Conservation (phyloP, 1,140 invertebrate genomes). For the Epicauta chinensis region DNA sequence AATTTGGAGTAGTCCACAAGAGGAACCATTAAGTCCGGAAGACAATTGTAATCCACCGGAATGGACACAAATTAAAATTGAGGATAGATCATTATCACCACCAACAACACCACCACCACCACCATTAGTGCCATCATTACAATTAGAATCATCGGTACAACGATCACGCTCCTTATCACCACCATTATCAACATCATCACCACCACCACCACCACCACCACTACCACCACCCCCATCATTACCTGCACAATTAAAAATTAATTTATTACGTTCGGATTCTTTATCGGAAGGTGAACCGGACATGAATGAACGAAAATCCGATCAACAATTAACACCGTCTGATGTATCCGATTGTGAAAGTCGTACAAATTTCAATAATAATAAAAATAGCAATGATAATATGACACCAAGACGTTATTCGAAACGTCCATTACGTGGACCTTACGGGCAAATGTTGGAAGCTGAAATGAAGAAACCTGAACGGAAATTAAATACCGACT, state of each 20-base stretch:
- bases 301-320: slow-evolving; percentile 32
- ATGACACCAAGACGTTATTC: slow-evolving; percentile 53
- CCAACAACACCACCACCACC: too few relatives aligned
- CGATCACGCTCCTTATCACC: too few relatives aligned
- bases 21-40: slow-evolving; percentile 50
- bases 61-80: slow-evolving; percentile 20
- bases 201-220: too few relatives aligned
- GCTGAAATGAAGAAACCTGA: slow-evolving; percentile 73
- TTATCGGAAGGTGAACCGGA: slow-evolving; percentile 54
- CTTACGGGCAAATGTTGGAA: slow-evolving; percentile 77
- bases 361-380: slow-evolving; percentile 33
- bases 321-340: slow-evolving; percentile 34
- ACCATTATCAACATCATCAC: too few relatives aligned
- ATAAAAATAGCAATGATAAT: slow-evolving; percentile 26
- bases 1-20: slow-evolving; percentile 39
- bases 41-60: slow-evolving; percentile 38
- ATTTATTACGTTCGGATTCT: slow-evolving; percentile 45
- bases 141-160: too few relatives aligned
- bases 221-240: slow-evolving; percentile 27
- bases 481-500: slow-evolving; percentile 49
- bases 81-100: too few relatives aligned
- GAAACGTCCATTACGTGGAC: slow-evolving; percentile 68
- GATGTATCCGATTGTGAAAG: slow-evolving; percentile 52
- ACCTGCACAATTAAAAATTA: slow-evolving; percentile 18
- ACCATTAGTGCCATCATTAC: too few relatives aligned